Percentiles rank a stretch among this genome's conserved stretches.
These are phyloP conservation scores for Antigone vipio DNA, from an alignment of 2,113 vertebrate species.

Conservation along the genomic window DNA sequence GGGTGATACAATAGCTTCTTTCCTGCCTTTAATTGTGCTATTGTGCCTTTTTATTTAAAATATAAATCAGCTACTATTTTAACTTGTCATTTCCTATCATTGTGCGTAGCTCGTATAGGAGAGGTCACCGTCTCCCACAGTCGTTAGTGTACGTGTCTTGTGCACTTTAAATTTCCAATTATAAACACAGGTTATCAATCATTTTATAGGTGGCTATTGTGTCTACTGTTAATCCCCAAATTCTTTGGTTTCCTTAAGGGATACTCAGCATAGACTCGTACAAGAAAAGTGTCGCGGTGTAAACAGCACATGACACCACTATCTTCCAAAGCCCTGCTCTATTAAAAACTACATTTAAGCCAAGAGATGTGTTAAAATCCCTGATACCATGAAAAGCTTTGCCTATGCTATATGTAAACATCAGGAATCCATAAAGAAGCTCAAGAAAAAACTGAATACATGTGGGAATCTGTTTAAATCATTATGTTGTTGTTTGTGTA, in stretches of 20 bases:
- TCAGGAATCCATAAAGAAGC: background rate
- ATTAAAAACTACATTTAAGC: background rate
- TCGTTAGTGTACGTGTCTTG: background rate
- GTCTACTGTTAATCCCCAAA: background rate
- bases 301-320: background rate
- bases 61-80: background rate
- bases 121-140: background rate
- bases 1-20: background rate
- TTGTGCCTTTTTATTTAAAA: background rate
- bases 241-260: background rate
- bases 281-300: background rate
- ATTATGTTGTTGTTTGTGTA: background rate
- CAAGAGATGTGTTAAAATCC: background rate
- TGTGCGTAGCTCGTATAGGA: background rate
- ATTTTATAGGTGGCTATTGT: background rate
- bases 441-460: background rate
- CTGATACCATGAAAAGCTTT: background rate
- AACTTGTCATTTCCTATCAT: background rate
- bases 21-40: background rate
- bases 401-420: background rate
- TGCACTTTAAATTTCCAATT: background rate
- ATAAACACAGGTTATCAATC: background rate
- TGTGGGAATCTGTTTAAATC: background rate
- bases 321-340: background rate
- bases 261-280: background rate